A percentile compares a stretch with the other conserved stretches of the same genome.
phyloP scores from a whole-genome alignment of 92 coral and sea anemone species.

The Palythoa heliodiscus region DNA sequence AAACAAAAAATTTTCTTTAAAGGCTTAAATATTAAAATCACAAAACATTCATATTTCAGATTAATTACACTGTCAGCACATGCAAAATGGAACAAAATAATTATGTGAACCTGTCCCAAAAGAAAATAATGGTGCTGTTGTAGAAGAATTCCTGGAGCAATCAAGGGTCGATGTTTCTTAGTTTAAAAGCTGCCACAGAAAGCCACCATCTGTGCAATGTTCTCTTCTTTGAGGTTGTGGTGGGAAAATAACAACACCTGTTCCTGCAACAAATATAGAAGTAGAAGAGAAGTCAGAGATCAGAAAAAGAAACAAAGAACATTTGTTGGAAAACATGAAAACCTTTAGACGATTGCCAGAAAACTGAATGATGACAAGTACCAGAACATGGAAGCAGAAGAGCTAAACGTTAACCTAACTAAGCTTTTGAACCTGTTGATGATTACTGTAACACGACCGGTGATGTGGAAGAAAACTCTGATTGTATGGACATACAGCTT shows the following conservation, averaged over 20 bases:
- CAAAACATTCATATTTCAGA: constrained; percentile 5
- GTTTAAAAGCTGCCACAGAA: constrained; percentile 8
- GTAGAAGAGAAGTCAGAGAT: constrained; percentile 3
- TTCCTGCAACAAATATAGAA: constrained; percentile 14
- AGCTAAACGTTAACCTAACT: not conserved
- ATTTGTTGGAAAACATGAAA: constrained; percentile 2
- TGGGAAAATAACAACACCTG: not conserved
- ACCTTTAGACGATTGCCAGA: constrained; percentile 13
- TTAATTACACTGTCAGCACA: constrained; percentile 21
- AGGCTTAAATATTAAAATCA: not conserved
- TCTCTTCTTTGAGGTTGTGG: not conserved
- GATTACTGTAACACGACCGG: not conserved
- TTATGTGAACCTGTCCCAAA: not conserved
- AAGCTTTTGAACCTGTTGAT: constrained; percentile 17
- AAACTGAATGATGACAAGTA: constrained; percentile 1
- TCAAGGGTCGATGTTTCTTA: not conserved
- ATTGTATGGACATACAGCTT: not conserved
- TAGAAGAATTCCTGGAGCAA: not conserved
- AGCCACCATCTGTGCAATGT: not conserved
- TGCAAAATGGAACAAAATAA: not conserved
- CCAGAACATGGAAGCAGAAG: not conserved
- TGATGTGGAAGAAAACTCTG: constrained; percentile 17
- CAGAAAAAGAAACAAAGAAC: not conserved
- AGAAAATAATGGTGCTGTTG: constrained; percentile 18
- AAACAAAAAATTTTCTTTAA: not conserved